Base-by-base conservation (phyloP, 1,140 invertebrate genomes). In the Wasmannia auropunctata region DNA sequence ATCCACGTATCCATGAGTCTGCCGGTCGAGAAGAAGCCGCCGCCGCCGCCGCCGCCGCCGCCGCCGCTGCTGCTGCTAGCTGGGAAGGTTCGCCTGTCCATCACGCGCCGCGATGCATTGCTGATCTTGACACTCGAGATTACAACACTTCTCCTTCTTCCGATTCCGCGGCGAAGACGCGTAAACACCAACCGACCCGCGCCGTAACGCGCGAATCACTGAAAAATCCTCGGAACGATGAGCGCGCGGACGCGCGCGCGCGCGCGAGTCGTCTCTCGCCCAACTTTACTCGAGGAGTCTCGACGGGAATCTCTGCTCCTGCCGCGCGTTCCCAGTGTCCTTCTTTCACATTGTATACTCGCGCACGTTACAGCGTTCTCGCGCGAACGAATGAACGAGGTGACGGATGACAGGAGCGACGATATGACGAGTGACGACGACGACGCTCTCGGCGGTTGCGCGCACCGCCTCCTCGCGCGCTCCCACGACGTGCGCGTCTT, bases 1-100 rank as follows among this genome's bases (percentile, higher is more conserved):
- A 93, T 93, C 93, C 93, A 93, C 77, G 86, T 89, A 92, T 94
- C 92, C 93, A 94, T 93, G 91, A 91, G 88, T 86, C 87, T 86
- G 86, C 87, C 86, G 88, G 83, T 72, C 8, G 75, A 67, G 56
- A 76, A 80, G 60, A 86, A 88, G 85, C 86, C 75, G 31, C 86
- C 60, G 43, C 80, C 65, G 70, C 62, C 19, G n/a, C 62, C 11
- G 16, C 4, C 3, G 28, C 58, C 3, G 10, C 58, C 28, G 25
- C 60, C 14, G 86, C 86, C n/a, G n/a, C n/a, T 69, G 54, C 80
- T 76, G 75, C 70, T 86, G 69, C 25, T 87, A 65, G 51, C 40
- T 85, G 81, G 34, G 74, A 62, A 70, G 81, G 56, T 75, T 84
- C 75, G 86, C 28, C 62, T 90, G 86, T 79, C 87, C 91, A 91